Evolutionary conservation across 2,797 vertebrate genomes (phyloP).

Genomic region (Mareca penelope): DNA sequence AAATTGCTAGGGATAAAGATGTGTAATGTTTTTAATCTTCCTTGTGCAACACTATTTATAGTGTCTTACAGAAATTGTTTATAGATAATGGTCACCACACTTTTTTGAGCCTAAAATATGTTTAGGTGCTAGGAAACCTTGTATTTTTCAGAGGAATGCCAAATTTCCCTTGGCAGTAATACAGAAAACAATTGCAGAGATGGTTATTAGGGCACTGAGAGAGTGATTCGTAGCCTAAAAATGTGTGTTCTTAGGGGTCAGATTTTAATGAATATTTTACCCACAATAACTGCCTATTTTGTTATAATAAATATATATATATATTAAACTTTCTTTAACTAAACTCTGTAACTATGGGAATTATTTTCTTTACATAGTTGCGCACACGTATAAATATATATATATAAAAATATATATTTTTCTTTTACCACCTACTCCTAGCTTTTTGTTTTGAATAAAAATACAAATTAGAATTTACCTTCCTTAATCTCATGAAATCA

Average conservation of each 20-base stretch:
- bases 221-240: slow-evolving; percentile 86
- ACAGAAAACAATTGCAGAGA: slow-evolving; percentile 59
- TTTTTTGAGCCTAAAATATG: slow-evolving; percentile 69
- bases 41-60: slow-evolving; percentile 73
- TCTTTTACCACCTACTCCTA: slow-evolving; percentile 87
- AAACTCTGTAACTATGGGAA: slow-evolving; percentile 91
- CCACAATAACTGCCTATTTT: slow-evolving; percentile 99
- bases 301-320: slow-evolving; percentile 93
- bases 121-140: slow-evolving; percentile 76
- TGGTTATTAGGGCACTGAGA: slow-evolving; percentile 75
- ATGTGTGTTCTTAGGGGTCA: slow-evolving; percentile 80
- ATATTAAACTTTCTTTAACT: slow-evolving; percentile 90
- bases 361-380: slow-evolving; percentile 94
- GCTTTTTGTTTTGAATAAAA: slow-evolving; percentile 88
- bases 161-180: slow-evolving; percentile 64
- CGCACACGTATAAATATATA: slow-evolving; percentile 87
- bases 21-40: slow-evolving; percentile 75
- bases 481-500: slow-evolving; percentile 74
- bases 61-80: slow-evolving; percentile 79
- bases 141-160: slow-evolving; percentile 79
- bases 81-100: slow-evolving; percentile 66
- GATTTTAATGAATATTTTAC: slow-evolving; percentile 95
- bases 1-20: slow-evolving; percentile 66
- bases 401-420: slow-evolving; percentile 86
- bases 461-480: slow-evolving; percentile 76